Evolutionary conservation across 2,113 vertebrate genomes (phyloP).

Genomic region (Amblyopsis rosae): DNA sequence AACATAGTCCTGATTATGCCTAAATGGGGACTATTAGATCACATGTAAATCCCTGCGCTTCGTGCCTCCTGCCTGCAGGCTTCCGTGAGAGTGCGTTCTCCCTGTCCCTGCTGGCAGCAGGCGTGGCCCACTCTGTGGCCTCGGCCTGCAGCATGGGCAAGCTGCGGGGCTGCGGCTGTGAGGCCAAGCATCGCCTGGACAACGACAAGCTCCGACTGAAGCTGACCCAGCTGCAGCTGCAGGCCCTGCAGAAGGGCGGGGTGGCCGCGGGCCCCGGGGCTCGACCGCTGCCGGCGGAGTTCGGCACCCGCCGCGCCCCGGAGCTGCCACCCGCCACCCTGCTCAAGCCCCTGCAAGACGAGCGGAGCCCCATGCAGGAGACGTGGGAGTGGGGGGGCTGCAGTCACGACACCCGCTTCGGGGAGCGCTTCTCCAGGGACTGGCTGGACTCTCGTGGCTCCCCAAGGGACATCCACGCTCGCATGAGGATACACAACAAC

Average conservation of each 20-base stretch:
- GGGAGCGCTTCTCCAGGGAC: constrained; percentile 88
- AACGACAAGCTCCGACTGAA: constrained; percentile 86
- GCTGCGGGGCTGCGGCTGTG: constrained; percentile 86
- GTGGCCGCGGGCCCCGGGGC: constrained; percentile 43
- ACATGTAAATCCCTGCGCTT: background rate
- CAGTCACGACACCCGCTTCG: constrained; percentile 86
- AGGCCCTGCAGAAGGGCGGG: constrained; percentile 82
- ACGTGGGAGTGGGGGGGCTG: constrained; percentile 95
- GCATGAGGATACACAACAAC: constrained; percentile 91
- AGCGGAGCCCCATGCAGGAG: constrained; percentile 82
- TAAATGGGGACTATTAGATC: background rate
- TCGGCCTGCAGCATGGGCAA: constrained; percentile 92
- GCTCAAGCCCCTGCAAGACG: constrained; percentile 78
- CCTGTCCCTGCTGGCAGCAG: constrained; percentile 89
- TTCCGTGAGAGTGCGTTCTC: constrained; percentile 91
- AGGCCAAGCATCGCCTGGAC: constrained; percentile 82
- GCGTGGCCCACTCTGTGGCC: constrained; percentile 90
- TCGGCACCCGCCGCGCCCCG: constrained; percentile 54
- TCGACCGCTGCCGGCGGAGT: constrained; percentile 60
- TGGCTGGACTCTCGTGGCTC: constrained; percentile 88
- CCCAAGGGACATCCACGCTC: constrained; percentile 87
- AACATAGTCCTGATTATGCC: background rate
- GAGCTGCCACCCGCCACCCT: constrained; percentile 72
- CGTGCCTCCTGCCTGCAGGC: constrained; percentile 68
- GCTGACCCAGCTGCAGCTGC: constrained; percentile 86